Conservation (phyloP, 2,888 invertebrate genomes). For the Lithodes maja region DNA sequence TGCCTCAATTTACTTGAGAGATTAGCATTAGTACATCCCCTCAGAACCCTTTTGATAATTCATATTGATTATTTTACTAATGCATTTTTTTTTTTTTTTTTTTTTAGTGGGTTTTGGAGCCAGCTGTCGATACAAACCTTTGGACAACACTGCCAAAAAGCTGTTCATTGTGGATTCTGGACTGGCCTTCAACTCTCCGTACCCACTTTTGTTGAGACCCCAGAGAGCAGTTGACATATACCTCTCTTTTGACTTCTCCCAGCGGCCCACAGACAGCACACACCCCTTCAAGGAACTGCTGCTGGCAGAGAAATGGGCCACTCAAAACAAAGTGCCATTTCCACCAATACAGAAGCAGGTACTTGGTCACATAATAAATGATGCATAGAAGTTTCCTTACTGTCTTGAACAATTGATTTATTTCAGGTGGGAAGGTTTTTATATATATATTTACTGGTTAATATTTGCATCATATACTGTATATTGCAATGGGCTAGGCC, state of each 20-base stretch:
- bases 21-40: too few relatives aligned
- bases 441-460: too few relatives aligned
- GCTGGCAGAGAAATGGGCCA: conserved; percentile 76
- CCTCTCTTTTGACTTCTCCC: conserved; percentile 76
- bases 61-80: too few relatives aligned
- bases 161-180: conserved; percentile 76
- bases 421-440: too few relatives aligned
- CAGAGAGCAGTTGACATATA: conserved; percentile 76
- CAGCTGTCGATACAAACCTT: conserved; percentile 75
- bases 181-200: conserved; percentile 76
- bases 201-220: conserved; percentile 75
- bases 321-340: conserved; percentile 75
- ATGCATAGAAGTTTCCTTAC: too few relatives aligned
- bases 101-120: conserved; percentile 73
- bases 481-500: too few relatives aligned
- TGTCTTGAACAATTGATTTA: too few relatives aligned
- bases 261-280: conserved; percentile 73
- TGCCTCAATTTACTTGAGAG: too few relatives aligned
- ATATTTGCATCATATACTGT: too few relatives aligned
- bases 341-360: conserved; percentile 75
- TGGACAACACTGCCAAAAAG: conserved; percentile 75
- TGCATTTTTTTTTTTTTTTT: conserved; percentile 16
- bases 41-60: too few relatives aligned
- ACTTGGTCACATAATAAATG: neutral
- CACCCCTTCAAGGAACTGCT: conserved; percentile 74